Base-by-base conservation (phyloP, 1,140 invertebrate genomes). In the Nylanderia fulva region DNA sequence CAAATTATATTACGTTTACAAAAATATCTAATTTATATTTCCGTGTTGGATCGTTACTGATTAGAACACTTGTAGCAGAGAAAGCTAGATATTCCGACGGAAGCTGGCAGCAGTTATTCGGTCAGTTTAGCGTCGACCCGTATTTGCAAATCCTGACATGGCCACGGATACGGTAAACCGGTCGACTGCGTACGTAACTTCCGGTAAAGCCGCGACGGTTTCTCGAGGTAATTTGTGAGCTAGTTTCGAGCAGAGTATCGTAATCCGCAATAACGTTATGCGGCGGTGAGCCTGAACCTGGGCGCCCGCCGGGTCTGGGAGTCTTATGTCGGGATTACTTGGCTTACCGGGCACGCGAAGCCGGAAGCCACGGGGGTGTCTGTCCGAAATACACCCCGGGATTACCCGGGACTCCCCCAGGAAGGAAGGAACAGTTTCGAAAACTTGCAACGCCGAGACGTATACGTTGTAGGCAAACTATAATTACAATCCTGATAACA, bases 221-320 rank as follows among this genome's bases (percentile, higher is more conserved):
- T 93, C 91, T 93, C 92, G 91, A 91, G 92, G 90, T 94, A 94
- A 93, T 93, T 93, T 93, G 92, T 92, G 92, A 93, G 92, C 89
- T 86, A 91, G 90, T 93, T 92, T 92, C 86, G 86, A 86, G 83
- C 77, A 66, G 88, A 91, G 77, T 92, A 93, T 93, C 86, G 92
- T 93, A 94, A 93, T 93, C 93, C 93, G 87, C 82, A 90, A 90
- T 88, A 88, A 92, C 91, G 89, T 91, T 91, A 92, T 91, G 92
- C 90, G 86, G 86, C 85, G 45, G 86, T 75, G 85, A 88, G 85
- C 84, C 74, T 80, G 72, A 75, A 54, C 75, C 84, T 36, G 83
- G 84, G 83, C 80, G 85, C 79, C 74, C 75, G 72, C 56, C 77
- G 88, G 85, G 82, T 88, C 85, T 86, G 77, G 72, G 58, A 91